Evolutionary conservation across 1,140 invertebrate species (phyloP), one percentile per base, ranked within the genome.

Genomic region (Thaumatotibia leucotreta): DNA sequence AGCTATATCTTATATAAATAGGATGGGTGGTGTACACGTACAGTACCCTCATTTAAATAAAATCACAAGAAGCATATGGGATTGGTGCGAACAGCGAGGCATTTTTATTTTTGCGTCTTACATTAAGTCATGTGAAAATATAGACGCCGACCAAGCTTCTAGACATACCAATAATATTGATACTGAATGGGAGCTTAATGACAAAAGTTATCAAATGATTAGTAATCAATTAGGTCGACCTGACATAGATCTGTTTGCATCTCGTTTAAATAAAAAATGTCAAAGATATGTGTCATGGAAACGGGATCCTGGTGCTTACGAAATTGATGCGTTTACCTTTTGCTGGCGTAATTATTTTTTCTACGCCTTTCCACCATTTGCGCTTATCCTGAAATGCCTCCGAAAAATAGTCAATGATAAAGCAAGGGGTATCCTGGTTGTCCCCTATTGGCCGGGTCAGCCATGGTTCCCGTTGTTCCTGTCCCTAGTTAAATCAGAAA

Each of bases 241-340:
- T 9, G 62, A 74, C 3, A 71, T 83, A 24, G 77, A 82, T 39
- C 29, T 77, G 1, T 79, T 79, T 64, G 77, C 77, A 5, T 66
- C 66, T 11, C 63, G 63, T 6, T 58, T 72, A 27, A 79, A 79
- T 61, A 68, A 39, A 2, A 77, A 76, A 67, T 76, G 63, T 50
- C 11, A 9, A 17, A 45, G 27, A 64, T 64, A 27, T 20, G 63
- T 64, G 3, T 45, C 62, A n/a, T 64, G 63, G 63, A 50, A 49
- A 50, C 63, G 39, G 5, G 39, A 64, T 20, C 63, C 63, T 5
- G 11, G 45, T 6, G 63, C 63, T 50, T 64, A 49, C 27, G n/a
- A n/a, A n/a, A n/a, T n/a, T n/a, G n/a, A n/a, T n/a, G n/a, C n/a
- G n/a, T n/a, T n/a, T n/a, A n/a, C n/a, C n/a, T n/a, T n/a, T n/a